These are phyloP conservation scores for Clarias macrocephalus DNA, from an alignment of 2,113 vertebrate genomes.

Conservation along the genomic window DNA sequence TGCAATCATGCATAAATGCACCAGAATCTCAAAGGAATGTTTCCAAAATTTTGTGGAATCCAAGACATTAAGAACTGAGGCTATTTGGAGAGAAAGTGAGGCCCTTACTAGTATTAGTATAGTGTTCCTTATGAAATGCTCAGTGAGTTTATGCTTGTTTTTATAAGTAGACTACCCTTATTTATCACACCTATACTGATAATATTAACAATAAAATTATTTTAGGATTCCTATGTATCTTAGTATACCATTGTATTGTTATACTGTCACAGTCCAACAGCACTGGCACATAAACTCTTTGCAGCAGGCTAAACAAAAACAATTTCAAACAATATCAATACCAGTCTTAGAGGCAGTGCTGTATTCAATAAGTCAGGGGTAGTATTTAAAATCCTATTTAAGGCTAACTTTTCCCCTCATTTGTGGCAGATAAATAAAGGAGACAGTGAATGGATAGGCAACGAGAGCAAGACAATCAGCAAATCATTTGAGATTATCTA, in stretches of 20 bases:
- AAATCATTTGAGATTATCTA: neutral
- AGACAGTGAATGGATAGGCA: neutral
- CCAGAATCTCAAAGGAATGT: neutral
- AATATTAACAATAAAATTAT: neutral
- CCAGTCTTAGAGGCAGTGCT: constrained; percentile 14
- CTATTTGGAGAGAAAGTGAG: neutral
- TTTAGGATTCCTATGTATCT: neutral
- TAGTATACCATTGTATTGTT: neutral
- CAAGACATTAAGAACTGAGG: neutral
- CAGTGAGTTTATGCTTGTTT: neutral
- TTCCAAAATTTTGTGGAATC: neutral
- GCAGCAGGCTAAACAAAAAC: neutral
- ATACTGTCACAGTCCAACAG: neutral
- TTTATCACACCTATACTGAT: neutral
- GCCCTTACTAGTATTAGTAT: neutral
- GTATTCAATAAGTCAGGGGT: neutral
- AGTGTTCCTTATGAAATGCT: neutral
- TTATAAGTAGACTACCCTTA: neutral
- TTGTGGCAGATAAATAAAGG: neutral
- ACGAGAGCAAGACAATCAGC: neutral
- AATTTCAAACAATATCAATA: constrained; percentile 1
- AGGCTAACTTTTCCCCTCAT: neutral
- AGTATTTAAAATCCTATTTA: neutral
- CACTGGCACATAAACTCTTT: neutral
- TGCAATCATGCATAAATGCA: neutral